Percentiles rank a stretch among this genome's conserved stretches.
phyloP scores from a whole-genome alignment of 2,888 invertebrate species.

The Erebia palarica region DNA sequence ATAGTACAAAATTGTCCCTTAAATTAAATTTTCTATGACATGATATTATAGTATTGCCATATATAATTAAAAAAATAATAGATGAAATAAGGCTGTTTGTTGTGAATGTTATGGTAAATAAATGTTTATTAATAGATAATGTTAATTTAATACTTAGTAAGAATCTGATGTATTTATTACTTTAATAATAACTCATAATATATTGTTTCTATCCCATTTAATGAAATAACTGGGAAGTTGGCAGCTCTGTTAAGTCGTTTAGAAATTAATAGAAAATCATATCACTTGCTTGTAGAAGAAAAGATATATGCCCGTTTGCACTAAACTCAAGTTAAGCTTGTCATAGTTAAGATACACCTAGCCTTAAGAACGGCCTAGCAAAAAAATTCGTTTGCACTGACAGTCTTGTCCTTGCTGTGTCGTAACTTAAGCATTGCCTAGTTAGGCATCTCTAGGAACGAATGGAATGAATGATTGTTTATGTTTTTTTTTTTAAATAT shows the following conservation, averaged over 20 bases:
- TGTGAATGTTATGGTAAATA: slow-evolving; percentile 17
- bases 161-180: background rate
- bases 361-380: no score
- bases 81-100: slow-evolving; percentile 26
- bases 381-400: no score
- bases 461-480: no score
- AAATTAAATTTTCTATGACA: slow-evolving; percentile 22
- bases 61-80: slow-evolving; percentile 33
- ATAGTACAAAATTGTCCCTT: slow-evolving; percentile 22
- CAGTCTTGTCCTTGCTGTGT: no score
- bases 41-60: slow-evolving; percentile 34
- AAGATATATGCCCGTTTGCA: no score
- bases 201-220: background rate
- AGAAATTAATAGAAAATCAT: background rate
- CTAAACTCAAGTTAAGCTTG: no score
- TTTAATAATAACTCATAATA: background rate
- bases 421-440: no score
- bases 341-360: no score
- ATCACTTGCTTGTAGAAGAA: background rate
- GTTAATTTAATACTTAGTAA: slow-evolving; percentile 10
- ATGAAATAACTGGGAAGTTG: background rate
- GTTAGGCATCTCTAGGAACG: no score
- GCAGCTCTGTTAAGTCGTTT: background rate
- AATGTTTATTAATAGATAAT: slow-evolving; percentile 17
- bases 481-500: no score